phyloP scores from a whole-genome alignment of 1,140 invertebrate genomes.

The Lasioglossum baleicum region DNA sequence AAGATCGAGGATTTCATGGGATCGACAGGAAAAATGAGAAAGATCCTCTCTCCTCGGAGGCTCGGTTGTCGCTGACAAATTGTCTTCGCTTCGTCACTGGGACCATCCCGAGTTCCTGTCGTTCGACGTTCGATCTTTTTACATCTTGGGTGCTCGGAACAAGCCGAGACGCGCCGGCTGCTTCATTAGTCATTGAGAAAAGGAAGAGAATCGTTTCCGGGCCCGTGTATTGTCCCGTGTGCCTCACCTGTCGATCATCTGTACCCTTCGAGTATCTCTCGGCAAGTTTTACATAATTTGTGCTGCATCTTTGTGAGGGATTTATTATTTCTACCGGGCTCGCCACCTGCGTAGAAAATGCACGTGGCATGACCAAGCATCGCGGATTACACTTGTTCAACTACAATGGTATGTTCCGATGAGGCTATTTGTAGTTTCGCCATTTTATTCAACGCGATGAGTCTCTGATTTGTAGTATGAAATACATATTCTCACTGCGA shows the following conservation, averaged over 20 bases:
- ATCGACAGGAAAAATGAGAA: too few species aligned
- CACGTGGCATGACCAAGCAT: too few species aligned
- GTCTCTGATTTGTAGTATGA: too few species aligned
- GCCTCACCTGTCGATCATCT: constrained; percentile 24
- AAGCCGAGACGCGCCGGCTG: constrained; percentile 1
- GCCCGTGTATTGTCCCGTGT: not conserved
- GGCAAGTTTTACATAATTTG: constrained; percentile 2
- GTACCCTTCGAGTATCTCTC: not conserved
- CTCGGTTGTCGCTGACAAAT: constrained; percentile 55
- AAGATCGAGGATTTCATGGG: constrained; percentile 5
- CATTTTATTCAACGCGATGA: too few species aligned
- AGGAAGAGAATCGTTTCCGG: constrained; percentile 26
- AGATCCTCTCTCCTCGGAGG: constrained; percentile 8
- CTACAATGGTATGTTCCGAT: too few species aligned
- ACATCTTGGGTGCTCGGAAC: not conserved
- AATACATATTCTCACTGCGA: too few species aligned
- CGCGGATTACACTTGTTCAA: too few species aligned
- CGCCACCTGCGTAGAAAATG: too few species aligned
- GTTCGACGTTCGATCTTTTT: constrained; percentile 51
- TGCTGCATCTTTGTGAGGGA: not conserved
- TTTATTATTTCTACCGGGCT: not conserved
- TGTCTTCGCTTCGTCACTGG: constrained; percentile 61
- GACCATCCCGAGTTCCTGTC: constrained; percentile 10
- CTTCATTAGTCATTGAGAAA: constrained; percentile 53
- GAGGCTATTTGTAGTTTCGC: too few species aligned